Evolutionary conservation across 2,113 vertebrate species (phyloP).

Genomic region (Fukomys damarensis): DNA sequence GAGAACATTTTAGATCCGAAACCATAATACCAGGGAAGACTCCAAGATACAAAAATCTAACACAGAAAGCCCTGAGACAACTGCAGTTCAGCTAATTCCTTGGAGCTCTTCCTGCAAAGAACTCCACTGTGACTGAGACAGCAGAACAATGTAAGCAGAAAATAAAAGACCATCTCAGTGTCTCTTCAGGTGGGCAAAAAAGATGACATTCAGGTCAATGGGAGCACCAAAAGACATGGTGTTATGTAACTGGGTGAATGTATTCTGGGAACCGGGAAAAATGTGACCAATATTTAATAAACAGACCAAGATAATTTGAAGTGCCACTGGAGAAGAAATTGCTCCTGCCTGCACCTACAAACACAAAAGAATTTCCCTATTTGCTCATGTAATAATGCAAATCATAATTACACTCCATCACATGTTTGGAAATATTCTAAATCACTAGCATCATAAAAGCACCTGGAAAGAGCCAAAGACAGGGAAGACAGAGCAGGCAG

Average conservation of each 20-base stretch:
- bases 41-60: not conserved
- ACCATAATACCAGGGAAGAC: not conserved
- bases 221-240: not conserved
- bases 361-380: not conserved
- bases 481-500: not conserved
- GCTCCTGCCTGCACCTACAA: not conserved
- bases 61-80: not conserved
- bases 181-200: not conserved
- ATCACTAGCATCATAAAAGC: not conserved
- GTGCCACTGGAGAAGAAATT: not conserved
- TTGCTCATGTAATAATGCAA: conserved; percentile 41
- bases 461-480: not conserved
- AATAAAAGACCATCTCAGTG: conserved; percentile 57
- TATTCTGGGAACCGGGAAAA: conserved; percentile 52
- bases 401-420: conserved; percentile 34
- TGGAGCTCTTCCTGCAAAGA: conserved; percentile 12
- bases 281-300: conserved; percentile 17
- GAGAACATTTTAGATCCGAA: not conserved
- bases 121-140: conserved; percentile 14
- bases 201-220: conserved; percentile 22
- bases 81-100: conserved; percentile 47
- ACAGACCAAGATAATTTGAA: not conserved
- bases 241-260: not conserved
- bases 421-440: conserved; percentile 28
- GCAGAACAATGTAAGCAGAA: not conserved